Evolutionary conservation across 2,888 invertebrate genomes (phyloP), one percentile per base, ranked within the genome.

Genomic region (Coenonympha arcania): DNA sequence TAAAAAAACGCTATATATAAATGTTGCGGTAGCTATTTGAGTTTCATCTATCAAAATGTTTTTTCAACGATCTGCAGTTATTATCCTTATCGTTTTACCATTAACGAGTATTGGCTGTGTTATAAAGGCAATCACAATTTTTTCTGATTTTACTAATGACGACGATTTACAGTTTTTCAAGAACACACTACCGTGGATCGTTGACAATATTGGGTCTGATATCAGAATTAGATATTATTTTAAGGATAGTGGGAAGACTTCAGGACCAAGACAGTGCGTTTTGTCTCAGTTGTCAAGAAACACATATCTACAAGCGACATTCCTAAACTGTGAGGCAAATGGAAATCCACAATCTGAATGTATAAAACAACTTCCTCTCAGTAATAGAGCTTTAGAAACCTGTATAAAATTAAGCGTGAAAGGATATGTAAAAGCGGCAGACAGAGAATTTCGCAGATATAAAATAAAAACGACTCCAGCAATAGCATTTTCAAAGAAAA

Each of bases 171-270:
- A 50, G 8, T 70, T 70, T 49, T 69, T 68, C 42, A 57, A 56
- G 37, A 49, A 47, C 6, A 59, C 61, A 3, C 56, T 64, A 8
- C 68, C 67, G 2, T 70, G 64, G 63, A 54, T 70, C 6, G 56
- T 64, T 2, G 64, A 66, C 18, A 66, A 69, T 26, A 55, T 65
- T 15, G 68, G 65, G 3, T 42, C 54, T 3, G 47, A 61, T 13
- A 46, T 69, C 28, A 50, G 41, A 26, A 62, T 64, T 1, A 53
- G 56, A 8, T 68, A 59, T 44, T 50, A 60, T 34, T 68, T 68
- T 36, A 62, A 59, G 31, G 58, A 63, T 30, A 56, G 55, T 43
- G 61, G 54, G 4, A 50, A 58, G 20, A 52, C 48, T 11, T 57
- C 59, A 9, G 62, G 58, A 5, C 54, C 48, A 13, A 57, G 58